Base-by-base conservation (phyloP, 2,888 invertebrate species). In the Drosophila leonis region DNA sequence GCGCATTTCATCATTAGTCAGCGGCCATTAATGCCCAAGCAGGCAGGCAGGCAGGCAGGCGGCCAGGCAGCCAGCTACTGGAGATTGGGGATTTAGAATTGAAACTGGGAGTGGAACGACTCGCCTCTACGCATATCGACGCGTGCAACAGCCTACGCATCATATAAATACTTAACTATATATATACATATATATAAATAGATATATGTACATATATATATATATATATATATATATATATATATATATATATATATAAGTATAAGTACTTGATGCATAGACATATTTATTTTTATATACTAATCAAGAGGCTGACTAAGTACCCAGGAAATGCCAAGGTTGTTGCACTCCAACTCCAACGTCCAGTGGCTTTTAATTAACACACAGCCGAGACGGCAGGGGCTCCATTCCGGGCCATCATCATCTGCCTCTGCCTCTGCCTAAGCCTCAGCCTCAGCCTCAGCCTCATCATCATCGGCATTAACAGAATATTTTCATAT, bases 311-410 rank as follows among this genome's bases (percentile, higher is more conserved):
- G 56, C 84, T 75, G 90, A 90, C 90, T 88, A 85, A 90, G 90
- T 85, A 85, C 77, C 81, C 84, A 85, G 90, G 84, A 85, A 85
- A 86, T 88, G 85, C 82, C 88, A 87, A 87, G 90, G 86, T 87
- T 87, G 88, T 90, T 87, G 86, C 86, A 83, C 90, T 86, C 88
- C 68, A 80, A 71, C 79, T 70, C 76, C 69, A 56, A 20, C 84
- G 88, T 89, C 84, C 84, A 90, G 84, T 88, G 84, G 84, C 86
- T 85, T 85, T 90, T 85, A 85, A 85, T 85, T 85, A 85, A 90
- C 90, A 85, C 90, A 75, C 83, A 75, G 82, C 56, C 72, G 65
- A 71, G 90, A 77, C 77, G 77, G 75, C 73, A 72, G 86, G 72
- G 80, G 78, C 54, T 54, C 54, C 54, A 78, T 65, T 51, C 70